Conservation (phyloP, 1,140 invertebrate species). For the Chelonus insularis region DNA sequence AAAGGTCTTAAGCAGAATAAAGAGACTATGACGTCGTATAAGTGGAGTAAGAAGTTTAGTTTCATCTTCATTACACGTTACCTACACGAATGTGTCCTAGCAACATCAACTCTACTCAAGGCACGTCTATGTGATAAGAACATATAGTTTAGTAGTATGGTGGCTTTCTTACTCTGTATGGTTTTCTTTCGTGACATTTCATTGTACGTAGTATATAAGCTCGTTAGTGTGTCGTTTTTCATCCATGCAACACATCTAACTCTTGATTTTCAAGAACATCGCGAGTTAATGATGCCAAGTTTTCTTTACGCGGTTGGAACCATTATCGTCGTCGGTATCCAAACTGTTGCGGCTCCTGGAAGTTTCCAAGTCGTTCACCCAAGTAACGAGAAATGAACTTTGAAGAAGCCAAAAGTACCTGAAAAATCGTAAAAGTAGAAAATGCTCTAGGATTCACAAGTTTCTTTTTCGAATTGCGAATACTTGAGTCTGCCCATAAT, state of each 20-base stretch:
- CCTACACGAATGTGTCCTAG: conserved; percentile 33
- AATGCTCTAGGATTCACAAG: conserved; percentile 4
- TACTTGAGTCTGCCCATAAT: neutral
- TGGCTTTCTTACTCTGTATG: neutral
- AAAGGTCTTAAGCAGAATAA: conserved; percentile 17
- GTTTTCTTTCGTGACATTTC: neutral
- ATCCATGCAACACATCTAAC: conserved; percentile 1
- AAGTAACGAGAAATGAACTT: conserved; percentile 22
- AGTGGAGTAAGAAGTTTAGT: conserved; percentile 13
- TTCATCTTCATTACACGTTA: conserved; percentile 17
- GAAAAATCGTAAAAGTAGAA: conserved; percentile 9
- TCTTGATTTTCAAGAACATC: conserved; percentile 9
- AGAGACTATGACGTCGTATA: neutral
- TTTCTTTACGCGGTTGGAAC: neutral
- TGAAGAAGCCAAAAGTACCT: conserved; percentile 20
- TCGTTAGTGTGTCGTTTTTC: neutral
- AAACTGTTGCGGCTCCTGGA: conserved; percentile 1
- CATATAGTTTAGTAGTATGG: conserved; percentile 31
- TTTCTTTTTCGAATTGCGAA: conserved; percentile 6
- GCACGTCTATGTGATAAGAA: conserved; percentile 34
- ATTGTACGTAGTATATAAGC: neutral
- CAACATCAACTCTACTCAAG: conserved; percentile 38
- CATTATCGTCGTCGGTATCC: conserved; percentile 4
- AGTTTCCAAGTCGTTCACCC: conserved; percentile 17
- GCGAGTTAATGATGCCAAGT: conserved; percentile 1